These are phyloP conservation scores for Solen grandis DNA, from an alignment of 1,140 invertebrate species.

Conservation along the genomic window DNA sequence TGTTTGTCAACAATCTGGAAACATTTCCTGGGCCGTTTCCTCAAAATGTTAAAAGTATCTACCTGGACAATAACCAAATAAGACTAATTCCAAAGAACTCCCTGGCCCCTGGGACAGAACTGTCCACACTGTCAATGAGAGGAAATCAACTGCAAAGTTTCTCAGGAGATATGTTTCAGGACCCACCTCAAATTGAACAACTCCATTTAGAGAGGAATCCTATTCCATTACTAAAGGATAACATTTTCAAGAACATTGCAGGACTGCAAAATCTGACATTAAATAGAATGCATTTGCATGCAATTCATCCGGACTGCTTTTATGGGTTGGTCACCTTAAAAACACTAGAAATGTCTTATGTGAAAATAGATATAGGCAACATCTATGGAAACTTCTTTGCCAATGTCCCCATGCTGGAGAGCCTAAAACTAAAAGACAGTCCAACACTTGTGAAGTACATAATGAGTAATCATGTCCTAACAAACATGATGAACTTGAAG, in stretches of 20 bases:
- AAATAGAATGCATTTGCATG: conserved; percentile 88
- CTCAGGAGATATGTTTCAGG: conserved; percentile 59
- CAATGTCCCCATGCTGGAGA: conserved; percentile 84
- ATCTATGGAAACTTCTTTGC: conserved; percentile 80
- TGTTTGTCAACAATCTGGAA: conserved; percentile 6
- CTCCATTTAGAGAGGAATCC: conserved; percentile 80
- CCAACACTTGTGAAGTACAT: conserved; percentile 86
- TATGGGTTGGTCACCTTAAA: conserved; percentile 85
- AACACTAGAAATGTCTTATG: conserved; percentile 86
- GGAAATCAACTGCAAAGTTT: not conserved
- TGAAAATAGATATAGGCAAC: conserved; percentile 83
- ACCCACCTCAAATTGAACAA: conserved; percentile 53
- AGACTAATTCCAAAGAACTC: conserved; percentile 84
- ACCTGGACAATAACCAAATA: conserved; percentile 87
- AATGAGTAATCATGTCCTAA: conserved; percentile 84
- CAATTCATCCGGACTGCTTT: conserved; percentile 83
- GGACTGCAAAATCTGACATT: conserved; percentile 85
- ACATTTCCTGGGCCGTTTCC: conserved; percentile 34
- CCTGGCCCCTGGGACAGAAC: conserved; percentile 89
- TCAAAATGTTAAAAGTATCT: conserved; percentile 85
- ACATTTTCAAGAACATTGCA: conserved; percentile 74
- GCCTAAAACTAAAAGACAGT: conserved; percentile 88
- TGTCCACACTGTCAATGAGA: not conserved
- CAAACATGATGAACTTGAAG: conserved; percentile 81
- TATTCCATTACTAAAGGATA: conserved; percentile 73